A percentile compares a stretch with the other conserved stretches of the same genome.
Conservation (phyloP, 1,140 invertebrate species). For the Vollenhovia emeryi region DNA sequence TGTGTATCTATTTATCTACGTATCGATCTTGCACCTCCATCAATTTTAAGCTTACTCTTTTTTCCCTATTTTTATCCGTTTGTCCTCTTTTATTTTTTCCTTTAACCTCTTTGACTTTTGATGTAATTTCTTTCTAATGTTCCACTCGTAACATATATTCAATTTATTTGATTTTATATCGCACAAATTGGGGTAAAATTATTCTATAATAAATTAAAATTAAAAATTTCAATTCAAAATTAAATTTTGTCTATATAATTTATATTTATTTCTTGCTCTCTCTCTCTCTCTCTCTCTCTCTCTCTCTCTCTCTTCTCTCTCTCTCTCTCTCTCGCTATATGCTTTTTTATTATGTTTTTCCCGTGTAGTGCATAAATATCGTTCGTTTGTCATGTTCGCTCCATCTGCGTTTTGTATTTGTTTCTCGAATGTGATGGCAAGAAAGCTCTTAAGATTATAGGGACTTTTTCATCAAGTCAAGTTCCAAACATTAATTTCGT, state of each 20-base stretch:
- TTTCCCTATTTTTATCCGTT: not conserved
- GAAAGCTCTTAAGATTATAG: conserved; percentile 71
- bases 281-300: no score
- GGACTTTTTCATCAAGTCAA: conserved; percentile 24
- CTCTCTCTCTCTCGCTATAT: not conserved
- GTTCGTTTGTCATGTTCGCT: not conserved
- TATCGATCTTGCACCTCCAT: conserved; percentile 48
- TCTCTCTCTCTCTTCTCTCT: no score
- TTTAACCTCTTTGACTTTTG: not conserved
- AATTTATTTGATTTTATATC: not conserved
- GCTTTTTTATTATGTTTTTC: not conserved
- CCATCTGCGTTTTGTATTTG: conserved; percentile 14
- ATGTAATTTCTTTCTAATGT: conserved; percentile 15
- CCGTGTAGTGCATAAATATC: conserved; percentile 18
- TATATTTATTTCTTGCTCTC: no score
- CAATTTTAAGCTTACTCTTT: conserved; percentile 40
- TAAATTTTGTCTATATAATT: not conserved
- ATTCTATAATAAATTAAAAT: not conserved
- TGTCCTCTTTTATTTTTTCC: not conserved
- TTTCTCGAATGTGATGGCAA: conserved; percentile 30
- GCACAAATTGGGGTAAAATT: not conserved
- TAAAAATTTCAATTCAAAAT: not conserved
- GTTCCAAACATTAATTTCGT: conserved; percentile 66
- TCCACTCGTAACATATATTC: not conserved
- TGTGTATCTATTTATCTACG: conserved; percentile 52